Conservation (phyloP, 2,888 invertebrate genomes). For the Drosophila robusta region DNA sequence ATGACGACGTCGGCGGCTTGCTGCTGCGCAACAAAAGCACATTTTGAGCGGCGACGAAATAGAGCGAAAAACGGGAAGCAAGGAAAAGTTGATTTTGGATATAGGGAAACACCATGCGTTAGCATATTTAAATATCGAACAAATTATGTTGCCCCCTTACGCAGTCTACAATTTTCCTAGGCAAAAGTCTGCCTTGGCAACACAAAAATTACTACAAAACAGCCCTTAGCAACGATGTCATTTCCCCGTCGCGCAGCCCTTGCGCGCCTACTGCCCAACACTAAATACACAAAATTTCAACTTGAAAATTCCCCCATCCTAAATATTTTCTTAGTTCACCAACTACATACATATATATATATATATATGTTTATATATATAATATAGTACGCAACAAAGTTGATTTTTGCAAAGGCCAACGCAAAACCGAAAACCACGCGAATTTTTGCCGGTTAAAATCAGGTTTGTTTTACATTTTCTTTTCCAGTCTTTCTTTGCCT, state of each 20-base stretch:
- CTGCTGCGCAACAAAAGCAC: constrained; percentile 76
- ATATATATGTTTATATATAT: constrained; percentile 16
- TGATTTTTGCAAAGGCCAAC: constrained; percentile 42
- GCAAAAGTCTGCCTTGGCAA: constrained; percentile 58
- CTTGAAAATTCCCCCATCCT: constrained; percentile 42
- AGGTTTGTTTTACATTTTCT: constrained; percentile 78
- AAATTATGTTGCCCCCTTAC: constrained; percentile 31
- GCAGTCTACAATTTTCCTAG: constrained; percentile 28
- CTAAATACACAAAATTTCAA: constrained; percentile 75
- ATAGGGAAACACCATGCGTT: constrained; percentile 29
- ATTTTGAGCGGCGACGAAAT: constrained; percentile 49
- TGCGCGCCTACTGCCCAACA: constrained; percentile 48
- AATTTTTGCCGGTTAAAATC: constrained; percentile 81
- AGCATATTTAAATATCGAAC: constrained; percentile 54
- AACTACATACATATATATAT: constrained; percentile 25
- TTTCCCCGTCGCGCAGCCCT: constrained; percentile 63
- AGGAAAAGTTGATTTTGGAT: constrained; percentile 39
- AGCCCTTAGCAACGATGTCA: constrained; percentile 74
- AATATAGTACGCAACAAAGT: constrained; percentile 57
- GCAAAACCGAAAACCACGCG: constrained; percentile 68
- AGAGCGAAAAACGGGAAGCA: constrained; percentile 28
- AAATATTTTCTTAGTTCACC: constrained; percentile 20
- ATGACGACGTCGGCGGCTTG: constrained; percentile 52
- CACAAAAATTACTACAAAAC: constrained; percentile 68
- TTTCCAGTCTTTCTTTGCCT: constrained; percentile 54